Percentiles rank a stretch among this genome's conserved stretches.
phyloP scores from a whole-genome alignment of 1,140 invertebrate genomes.

The Atopsyche davidsoni region DNA sequence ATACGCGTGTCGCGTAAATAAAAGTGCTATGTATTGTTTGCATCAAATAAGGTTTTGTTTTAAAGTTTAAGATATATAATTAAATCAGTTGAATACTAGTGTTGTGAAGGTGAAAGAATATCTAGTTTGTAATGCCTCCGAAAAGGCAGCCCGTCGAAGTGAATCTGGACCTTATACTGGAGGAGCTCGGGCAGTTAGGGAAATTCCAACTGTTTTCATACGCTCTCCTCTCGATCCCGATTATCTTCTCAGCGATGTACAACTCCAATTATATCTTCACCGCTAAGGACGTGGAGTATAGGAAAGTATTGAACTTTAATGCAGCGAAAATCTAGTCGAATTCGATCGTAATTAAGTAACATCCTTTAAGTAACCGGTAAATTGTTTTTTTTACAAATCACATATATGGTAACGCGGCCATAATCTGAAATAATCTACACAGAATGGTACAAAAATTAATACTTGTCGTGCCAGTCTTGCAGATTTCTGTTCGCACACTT shows the following conservation, averaged over 20 bases:
- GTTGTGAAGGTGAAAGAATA: no score
- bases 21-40: not conserved
- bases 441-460: not conserved
- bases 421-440: no score
- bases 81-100: not conserved
- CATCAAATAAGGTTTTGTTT: not conserved
- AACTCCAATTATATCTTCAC: conserved; percentile 39
- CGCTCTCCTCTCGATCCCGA: conserved; percentile 32
- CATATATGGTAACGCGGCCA: not conserved
- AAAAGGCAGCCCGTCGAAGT: no score
- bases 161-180: conserved; percentile 36
- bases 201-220: conserved; percentile 37
- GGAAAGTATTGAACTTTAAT: conserved; percentile 30
- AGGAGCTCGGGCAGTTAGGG: conserved; percentile 37
- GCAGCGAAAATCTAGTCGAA: not conserved
- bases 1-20: not conserved
- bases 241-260: conserved; percentile 34
- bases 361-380: not conserved
- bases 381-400: not conserved
- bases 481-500: not conserved
- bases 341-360: not conserved
- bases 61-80: not conserved
- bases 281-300: conserved; percentile 37
- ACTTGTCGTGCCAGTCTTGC: not conserved
- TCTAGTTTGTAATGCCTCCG: no score